Evolutionary conservation across 2,888 invertebrate genomes (phyloP), one percentile per base, ranked within the genome.

Genomic region (Clunio marinus): DNA sequence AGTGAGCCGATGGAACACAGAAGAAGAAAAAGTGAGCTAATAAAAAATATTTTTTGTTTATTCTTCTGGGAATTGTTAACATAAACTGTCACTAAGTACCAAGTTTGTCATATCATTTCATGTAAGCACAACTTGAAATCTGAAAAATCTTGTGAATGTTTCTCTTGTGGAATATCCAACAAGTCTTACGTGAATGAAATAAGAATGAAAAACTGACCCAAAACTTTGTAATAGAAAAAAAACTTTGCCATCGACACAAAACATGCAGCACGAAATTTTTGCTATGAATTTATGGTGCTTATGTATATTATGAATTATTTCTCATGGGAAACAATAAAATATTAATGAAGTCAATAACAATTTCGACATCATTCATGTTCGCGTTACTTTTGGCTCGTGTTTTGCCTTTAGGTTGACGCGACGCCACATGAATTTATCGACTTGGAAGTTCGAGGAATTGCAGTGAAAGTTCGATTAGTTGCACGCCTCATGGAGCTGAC

Each of bases 301-400:
- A 63, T n/a, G n/a, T n/a, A n/a, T 45, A 63, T 63, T 63, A 45
- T 63, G 63, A 63, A 63, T 63, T 63, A 63, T 63, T 63, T 63
- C 63, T 63, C 63, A 63, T 63, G 63, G 45, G 45, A 62, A 63
- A 63, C 63, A 63, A 63, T 63, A 63, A 63, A 62, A 63, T 2
- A 41, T 17, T 46, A 63, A 63, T 63, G 63, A 63, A 63, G 63
- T 63, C 63, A 63, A 63, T 63, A 63, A 63, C 46, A 37, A 17
- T 63, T 62, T 62, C 46, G 37, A 15, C 24, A 46, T 46, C 28
- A 63, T 60, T 60, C 32, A 60, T 46, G 46, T 13, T 28, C 15
- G 17, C 32, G 8, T 45, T 63, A 8, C n/a, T 27, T 37, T 24
- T 20, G 63, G 45, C 45, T 63, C 63, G 46, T 63, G 63, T 20